Conservation (phyloP, 1,140 invertebrate species). For the Aphidius gifuensis region DNA sequence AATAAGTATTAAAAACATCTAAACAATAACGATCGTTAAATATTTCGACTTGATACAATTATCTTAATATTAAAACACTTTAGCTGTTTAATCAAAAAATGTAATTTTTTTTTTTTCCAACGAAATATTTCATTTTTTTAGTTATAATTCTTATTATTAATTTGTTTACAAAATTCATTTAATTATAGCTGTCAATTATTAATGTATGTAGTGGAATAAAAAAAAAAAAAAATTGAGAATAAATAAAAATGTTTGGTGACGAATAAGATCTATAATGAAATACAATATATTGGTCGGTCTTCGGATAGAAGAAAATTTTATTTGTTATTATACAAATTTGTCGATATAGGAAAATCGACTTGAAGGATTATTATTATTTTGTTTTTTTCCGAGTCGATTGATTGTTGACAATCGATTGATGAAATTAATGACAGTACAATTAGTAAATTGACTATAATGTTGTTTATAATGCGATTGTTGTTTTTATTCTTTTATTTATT, state of each 20-base stretch:
- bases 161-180: slow-evolving; percentile 7
- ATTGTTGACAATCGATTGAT: too few relatives aligned
- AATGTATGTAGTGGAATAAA: neutral
- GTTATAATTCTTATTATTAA: neutral
- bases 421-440: too few relatives aligned
- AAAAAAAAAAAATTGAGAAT: slow-evolving; percentile 5
- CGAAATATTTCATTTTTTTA: neutral
- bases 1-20: too few relatives aligned
- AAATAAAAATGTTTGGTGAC: neutral
- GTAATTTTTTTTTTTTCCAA: too few relatives aligned
- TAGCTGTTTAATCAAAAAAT: too few relatives aligned
- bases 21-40: too few relatives aligned
- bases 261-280: neutral
- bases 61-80: too few relatives aligned
- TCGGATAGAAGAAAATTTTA: slow-evolving; percentile 22
- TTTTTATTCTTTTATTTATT: neutral
- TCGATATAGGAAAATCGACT: neutral
- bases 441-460: too few relatives aligned
- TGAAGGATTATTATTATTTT: neutral
- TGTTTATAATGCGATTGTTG: slow-evolving; percentile 2
- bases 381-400: neutral
- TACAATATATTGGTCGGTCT: slow-evolving; percentile 21
- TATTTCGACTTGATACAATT: too few relatives aligned
- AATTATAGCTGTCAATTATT: too few relatives aligned
- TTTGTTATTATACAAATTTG: slow-evolving; percentile 6